phyloP scores from a whole-genome alignment of 2,797 vertebrate species.

The Macrochelys suwanniensis region DNA sequence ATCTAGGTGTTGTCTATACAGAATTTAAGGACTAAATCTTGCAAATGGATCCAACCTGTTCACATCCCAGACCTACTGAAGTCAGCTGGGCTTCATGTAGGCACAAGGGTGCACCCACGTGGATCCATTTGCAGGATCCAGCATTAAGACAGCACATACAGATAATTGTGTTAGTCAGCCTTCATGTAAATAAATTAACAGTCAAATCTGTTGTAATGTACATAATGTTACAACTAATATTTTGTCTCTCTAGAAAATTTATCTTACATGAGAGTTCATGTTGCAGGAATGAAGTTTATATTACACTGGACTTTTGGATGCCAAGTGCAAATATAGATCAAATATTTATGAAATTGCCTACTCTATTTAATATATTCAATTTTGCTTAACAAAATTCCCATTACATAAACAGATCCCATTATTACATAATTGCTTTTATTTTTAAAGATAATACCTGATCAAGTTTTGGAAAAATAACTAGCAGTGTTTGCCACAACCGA shows the following conservation, averaged over 20 bases:
- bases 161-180: not conserved
- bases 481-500: constrained; percentile 92
- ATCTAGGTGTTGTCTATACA: not conserved
- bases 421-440: too few relatives aligned
- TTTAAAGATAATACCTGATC: constrained; percentile 82
- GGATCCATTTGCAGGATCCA: not conserved
- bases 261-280: not conserved
- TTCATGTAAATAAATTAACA: not conserved
- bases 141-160: not conserved
- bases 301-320: not conserved
- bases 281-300: not conserved
- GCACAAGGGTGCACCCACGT: not conserved
- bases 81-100: not conserved
- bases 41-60: not conserved
- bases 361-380: not conserved
- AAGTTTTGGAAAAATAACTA: constrained; percentile 91
- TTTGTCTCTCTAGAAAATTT: not conserved
- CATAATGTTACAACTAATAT: not conserved
- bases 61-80: not conserved
- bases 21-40: not conserved
- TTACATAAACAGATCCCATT: not conserved
- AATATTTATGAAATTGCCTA: not conserved
- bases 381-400: not conserved
- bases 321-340: not conserved
- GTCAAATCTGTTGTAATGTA: not conserved